Percentiles rank a stretch among this genome's conserved stretches.
These are phyloP conservation scores for Ictalurus furcatus DNA, from an alignment of 2,113 vertebrate genomes.

Conservation along the genomic window DNA sequence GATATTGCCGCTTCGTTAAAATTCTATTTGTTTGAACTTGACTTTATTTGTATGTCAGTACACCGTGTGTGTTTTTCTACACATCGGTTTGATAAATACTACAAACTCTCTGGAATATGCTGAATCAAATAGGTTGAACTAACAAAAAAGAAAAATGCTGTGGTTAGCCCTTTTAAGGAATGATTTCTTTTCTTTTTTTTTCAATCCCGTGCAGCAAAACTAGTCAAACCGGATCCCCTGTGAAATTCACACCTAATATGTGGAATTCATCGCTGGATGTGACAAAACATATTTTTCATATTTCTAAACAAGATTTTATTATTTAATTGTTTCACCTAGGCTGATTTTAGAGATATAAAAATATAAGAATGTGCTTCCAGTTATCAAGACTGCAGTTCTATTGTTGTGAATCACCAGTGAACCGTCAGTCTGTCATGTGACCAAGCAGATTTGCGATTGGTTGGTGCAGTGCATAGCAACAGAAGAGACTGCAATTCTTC, in stretches of 20 bases:
- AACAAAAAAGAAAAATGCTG: background rate
- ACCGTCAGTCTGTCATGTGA: constrained; percentile 21
- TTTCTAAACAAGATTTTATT: background rate
- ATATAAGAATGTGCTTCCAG: background rate
- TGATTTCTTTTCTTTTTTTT: too few species aligned
- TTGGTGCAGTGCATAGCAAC: constrained; percentile 36
- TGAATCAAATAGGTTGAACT: background rate
- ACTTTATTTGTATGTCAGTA: background rate
- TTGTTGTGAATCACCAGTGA: constrained; percentile 15
- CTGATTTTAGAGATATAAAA: background rate
- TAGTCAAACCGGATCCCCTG: background rate
- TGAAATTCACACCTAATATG: background rate
- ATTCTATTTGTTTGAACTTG: background rate
- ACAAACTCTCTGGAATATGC: background rate
- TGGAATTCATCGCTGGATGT: background rate
- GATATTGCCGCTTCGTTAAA: background rate
- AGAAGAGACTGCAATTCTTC: constrained; percentile 24
- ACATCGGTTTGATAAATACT: background rate
- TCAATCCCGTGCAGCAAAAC: background rate
- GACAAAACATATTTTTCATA: background rate
- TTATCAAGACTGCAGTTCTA: constrained; percentile 1
- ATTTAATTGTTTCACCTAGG: background rate
- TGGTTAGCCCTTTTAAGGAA: background rate
- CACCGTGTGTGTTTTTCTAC: background rate
- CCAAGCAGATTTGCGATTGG: constrained; percentile 24